These are phyloP conservation scores for Mesembrinibis cayennensis DNA, from an alignment of 2,113 vertebrate genomes.

Conservation along the genomic window DNA sequence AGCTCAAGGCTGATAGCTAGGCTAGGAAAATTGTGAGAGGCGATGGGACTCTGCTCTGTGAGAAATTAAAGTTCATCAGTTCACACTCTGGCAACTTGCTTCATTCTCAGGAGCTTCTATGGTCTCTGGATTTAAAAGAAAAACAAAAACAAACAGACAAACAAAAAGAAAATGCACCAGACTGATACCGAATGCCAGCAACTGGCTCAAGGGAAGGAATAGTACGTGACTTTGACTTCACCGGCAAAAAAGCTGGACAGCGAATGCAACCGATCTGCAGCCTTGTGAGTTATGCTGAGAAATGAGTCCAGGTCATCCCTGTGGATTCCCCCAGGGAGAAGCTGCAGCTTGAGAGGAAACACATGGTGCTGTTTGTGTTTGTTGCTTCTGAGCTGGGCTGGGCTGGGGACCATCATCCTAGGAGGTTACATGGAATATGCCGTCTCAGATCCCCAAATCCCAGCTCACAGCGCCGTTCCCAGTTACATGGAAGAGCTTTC, in stretches of 20 bases:
- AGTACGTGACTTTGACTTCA: background rate
- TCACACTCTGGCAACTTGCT: background rate
- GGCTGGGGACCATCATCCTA: background rate
- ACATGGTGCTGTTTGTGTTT: background rate
- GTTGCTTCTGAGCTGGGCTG: background rate
- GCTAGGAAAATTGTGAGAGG: background rate
- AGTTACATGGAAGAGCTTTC: background rate
- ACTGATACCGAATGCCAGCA: background rate
- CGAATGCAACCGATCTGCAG: background rate
- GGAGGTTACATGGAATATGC: background rate
- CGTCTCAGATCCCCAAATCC: background rate
- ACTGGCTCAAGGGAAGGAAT: background rate
- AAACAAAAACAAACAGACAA: background rate
- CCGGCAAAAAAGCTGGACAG: background rate
- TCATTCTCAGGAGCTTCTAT: background rate
- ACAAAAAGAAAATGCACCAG: background rate
- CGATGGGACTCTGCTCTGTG: background rate
- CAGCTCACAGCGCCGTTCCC: background rate
- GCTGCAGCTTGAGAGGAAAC: slow-evolving; percentile 22
- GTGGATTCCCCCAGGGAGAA: background rate
- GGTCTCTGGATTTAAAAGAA: background rate
- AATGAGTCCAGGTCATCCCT: background rate
- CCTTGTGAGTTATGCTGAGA: background rate
- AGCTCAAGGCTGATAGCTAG: background rate
- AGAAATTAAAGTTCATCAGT: background rate